These are phyloP conservation scores for Melitaea cinxia DNA, from an alignment of 1,140 invertebrate species.

Conservation along the genomic window DNA sequence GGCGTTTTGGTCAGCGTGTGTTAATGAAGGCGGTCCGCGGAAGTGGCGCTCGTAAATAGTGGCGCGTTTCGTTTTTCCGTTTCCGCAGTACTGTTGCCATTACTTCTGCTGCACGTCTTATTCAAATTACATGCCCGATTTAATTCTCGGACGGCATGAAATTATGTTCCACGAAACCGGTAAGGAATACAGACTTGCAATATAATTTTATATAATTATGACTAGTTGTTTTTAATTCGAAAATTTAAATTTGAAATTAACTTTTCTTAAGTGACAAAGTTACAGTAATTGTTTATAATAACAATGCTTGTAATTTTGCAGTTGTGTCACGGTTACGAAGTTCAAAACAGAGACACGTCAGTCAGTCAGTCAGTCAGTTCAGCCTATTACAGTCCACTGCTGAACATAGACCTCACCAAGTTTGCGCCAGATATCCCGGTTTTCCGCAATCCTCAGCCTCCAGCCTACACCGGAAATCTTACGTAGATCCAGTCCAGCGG, in stretches of 20 bases:
- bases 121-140: conserved; percentile 51
- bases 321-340: too few species aligned
- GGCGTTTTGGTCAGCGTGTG: conserved; percentile 33
- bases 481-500: too few species aligned
- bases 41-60: conserved; percentile 40
- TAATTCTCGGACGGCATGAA: conserved; percentile 28
- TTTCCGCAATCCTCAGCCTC: too few species aligned
- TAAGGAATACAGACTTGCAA: background rate
- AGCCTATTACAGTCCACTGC: too few species aligned
- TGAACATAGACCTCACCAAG: too few species aligned
- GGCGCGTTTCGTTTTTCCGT: conserved; percentile 70
- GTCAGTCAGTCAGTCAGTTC: too few species aligned
- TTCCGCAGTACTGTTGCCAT: conserved; percentile 67
- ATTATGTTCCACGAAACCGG: conserved; percentile 18
- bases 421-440: too few species aligned
- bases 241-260: background rate
- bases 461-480: too few species aligned
- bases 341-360: too few species aligned
- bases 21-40: conserved; percentile 41
- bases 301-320: too few species aligned
- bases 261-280: too few species aligned
- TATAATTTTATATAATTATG: background rate
- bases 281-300: too few species aligned
- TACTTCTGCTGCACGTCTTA: conserved; percentile 71
- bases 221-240: background rate